Evolutionary conservation across 2,113 vertebrate species (phyloP).

Genomic region (Guaruba guarouba): DNA sequence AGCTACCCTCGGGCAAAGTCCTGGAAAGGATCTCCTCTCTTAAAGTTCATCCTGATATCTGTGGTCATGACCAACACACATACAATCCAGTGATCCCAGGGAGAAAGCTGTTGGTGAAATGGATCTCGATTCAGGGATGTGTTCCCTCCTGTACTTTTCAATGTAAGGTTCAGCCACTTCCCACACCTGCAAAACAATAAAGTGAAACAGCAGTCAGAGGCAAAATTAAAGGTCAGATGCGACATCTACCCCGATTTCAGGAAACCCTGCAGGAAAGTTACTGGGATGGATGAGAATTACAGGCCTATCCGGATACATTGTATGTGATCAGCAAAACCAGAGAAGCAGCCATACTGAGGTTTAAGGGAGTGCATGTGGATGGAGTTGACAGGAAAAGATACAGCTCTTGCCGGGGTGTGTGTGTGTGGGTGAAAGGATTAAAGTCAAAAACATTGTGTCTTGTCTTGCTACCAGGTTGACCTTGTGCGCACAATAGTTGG

Average conservation of each 20-base stretch:
- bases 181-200: slow-evolving; percentile 83
- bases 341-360: not conserved
- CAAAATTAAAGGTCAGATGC: not conserved
- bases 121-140: slow-evolving; percentile 90
- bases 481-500: not conserved
- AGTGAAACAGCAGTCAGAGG: not conserved
- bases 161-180: slow-evolving; percentile 92
- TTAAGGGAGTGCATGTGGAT: not conserved
- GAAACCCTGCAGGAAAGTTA: not conserved
- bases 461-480: not conserved
- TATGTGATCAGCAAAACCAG: not conserved
- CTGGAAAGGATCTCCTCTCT: not conserved
- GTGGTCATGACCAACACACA: not conserved
- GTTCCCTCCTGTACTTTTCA: slow-evolving; percentile 90
- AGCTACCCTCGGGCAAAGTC: not conserved
- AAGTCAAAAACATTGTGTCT: not conserved
- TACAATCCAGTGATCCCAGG: slow-evolving; percentile 71
- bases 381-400: not conserved
- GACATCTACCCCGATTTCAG: not conserved
- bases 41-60: slow-evolving; percentile 49
- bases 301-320: not conserved
- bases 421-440: not conserved
- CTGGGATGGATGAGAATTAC: not conserved
- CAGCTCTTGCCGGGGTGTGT: not conserved
- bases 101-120: slow-evolving; percentile 93